Percentiles rank a stretch among this genome's conserved stretches.
Conservation (phyloP, 2,113 vertebrate species). For the Octodon degus region DNA sequence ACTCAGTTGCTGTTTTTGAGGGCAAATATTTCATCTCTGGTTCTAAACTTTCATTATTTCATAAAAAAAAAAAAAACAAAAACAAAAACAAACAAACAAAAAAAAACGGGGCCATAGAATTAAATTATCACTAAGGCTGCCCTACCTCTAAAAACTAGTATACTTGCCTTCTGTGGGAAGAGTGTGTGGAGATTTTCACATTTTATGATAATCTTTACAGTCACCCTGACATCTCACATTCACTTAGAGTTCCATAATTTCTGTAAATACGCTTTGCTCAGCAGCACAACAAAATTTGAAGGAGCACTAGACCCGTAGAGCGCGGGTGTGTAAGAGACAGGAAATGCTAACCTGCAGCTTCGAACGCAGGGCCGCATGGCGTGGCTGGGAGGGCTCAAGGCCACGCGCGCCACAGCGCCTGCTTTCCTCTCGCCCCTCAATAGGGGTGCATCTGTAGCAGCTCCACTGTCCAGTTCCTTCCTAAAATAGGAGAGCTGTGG, state of each 20-base stretch:
- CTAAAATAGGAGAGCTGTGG: not conserved
- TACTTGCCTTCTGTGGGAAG: not conserved
- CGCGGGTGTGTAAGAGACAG: not conserved
- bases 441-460: not conserved
- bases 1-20: not conserved
- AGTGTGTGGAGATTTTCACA: not conserved
- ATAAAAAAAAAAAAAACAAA: not conserved
- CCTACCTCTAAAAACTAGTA: not conserved
- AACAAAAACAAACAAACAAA: no score
- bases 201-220: not conserved
- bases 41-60: not conserved
- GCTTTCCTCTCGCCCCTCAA: not conserved
- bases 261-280: not conserved
- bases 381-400: no score
- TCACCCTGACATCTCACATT: not conserved
- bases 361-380: no score
- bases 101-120: not conserved
- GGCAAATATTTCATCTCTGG: not conserved
- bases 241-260: not conserved
- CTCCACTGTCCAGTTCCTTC: not conserved
- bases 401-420: not conserved
- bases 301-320: not conserved
- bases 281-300: not conserved
- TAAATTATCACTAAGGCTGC: not conserved
- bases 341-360: not conserved